phyloP scores from a whole-genome alignment of 2,888 invertebrate genomes.

The Oscheius sp. region DNA sequence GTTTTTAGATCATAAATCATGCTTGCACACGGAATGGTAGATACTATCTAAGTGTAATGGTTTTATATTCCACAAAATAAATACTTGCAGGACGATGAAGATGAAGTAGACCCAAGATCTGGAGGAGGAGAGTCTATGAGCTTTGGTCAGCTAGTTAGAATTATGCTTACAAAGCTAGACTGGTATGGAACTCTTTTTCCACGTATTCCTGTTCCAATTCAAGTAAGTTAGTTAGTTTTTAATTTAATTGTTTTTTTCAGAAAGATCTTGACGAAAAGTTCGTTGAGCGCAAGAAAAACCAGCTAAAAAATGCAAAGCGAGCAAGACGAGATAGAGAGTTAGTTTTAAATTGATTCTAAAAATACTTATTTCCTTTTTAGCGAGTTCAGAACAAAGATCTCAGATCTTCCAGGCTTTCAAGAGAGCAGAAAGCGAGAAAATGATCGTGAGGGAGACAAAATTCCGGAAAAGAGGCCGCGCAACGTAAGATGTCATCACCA shows the following conservation, averaged over 20 bases:
- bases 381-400: background rate
- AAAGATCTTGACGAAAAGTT: constrained; percentile 68
- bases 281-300: constrained; percentile 54
- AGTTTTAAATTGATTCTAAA: no score
- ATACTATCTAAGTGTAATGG: background rate
- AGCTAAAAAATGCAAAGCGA: constrained; percentile 23
- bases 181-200: constrained; percentile 99
- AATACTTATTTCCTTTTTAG: no score
- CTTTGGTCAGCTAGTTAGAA: constrained; percentile 79
- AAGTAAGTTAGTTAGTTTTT: constrained; percentile 65
- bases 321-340: constrained; percentile 14
- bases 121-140: constrained; percentile 93
- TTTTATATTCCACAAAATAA: background rate
- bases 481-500: constrained; percentile 63
- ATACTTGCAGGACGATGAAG: constrained; percentile 65
- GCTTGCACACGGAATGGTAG: background rate
- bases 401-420: constrained; percentile 6
- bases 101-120: constrained; percentile 90
- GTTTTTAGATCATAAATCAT: constrained; percentile 25
- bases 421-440: background rate
- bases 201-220: constrained; percentile 95
- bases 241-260: constrained; percentile 40
- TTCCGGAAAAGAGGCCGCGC: constrained; percentile 2
- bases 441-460: background rate
- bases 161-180: constrained; percentile 79